These are phyloP conservation scores for Xanthorhoe designata DNA, from an alignment of 2,888 invertebrate species.

Conservation along the genomic window DNA sequence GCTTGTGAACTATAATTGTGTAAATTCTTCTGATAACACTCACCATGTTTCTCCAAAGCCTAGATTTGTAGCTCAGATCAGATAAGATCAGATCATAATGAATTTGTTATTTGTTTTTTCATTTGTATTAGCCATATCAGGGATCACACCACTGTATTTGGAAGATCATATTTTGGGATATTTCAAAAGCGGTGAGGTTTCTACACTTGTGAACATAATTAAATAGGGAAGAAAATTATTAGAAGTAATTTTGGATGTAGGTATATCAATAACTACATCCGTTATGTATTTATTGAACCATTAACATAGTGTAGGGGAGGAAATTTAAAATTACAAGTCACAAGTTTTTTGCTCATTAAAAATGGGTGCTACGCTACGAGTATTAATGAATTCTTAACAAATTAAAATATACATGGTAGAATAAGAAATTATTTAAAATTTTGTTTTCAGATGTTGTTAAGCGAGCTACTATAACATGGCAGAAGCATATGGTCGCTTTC, in stretches of 20 bases:
- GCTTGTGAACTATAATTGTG: not conserved
- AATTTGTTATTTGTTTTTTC: conserved; percentile 27
- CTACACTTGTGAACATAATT: no score
- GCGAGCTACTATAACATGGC: conserved; percentile 52
- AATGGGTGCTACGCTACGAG: not conserved
- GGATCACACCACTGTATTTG: conserved; percentile 12
- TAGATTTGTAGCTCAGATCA: conserved; percentile 1
- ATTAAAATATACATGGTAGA: not conserved
- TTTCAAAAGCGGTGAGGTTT: conserved; percentile 52
- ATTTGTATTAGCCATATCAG: conserved; percentile 22
- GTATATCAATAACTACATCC: no score
- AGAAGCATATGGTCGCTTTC: conserved; percentile 38
- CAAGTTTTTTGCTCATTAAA: not conserved
- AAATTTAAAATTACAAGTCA: no score
- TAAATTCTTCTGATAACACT: conserved; percentile 11
- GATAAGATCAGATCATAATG: conserved; percentile 34
- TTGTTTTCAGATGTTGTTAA: conserved; percentile 48
- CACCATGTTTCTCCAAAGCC: conserved; percentile 11
- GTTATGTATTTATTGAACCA: no score
- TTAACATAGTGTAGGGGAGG: not conserved
- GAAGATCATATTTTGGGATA: conserved; percentile 39
- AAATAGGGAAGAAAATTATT: no score
- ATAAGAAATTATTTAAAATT: not conserved
- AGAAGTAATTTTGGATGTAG: no score
- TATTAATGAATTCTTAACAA: not conserved